Percentiles rank a stretch among this genome's conserved stretches.
phyloP scores from a whole-genome alignment of 2,797 vertebrate species.

The Syngnathus rostellatus region DNA sequence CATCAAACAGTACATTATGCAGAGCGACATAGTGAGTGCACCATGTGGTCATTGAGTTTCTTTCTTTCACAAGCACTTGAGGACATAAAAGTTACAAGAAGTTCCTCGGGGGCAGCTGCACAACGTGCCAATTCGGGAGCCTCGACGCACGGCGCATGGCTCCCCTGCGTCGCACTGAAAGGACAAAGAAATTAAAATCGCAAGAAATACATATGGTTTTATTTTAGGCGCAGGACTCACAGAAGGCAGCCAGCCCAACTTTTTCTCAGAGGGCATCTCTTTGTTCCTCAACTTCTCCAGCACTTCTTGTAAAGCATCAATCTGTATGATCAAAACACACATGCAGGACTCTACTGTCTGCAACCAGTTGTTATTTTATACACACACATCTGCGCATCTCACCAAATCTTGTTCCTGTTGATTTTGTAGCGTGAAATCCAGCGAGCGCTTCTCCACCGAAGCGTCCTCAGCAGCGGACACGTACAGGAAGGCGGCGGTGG shows the following conservation, averaged over 20 bases:
- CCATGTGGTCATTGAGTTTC: background rate
- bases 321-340: conserved; percentile 47
- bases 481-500: conserved; percentile 47
- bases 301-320: conserved; percentile 72
- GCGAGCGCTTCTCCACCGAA: conserved; percentile 56
- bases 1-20: background rate
- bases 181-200: background rate
- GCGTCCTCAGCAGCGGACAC: conserved; percentile 52
- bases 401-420: conserved; percentile 78
- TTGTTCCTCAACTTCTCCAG: conserved; percentile 71
- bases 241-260: conserved; percentile 75
- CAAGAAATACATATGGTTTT: background rate
- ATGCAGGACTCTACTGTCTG: background rate
- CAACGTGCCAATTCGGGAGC: conserved; percentile 71
- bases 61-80: conserved; percentile 65
- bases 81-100: conserved; percentile 69
- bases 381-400: conserved; percentile 23
- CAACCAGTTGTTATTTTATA: background rate
- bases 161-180: conserved; percentile 69
- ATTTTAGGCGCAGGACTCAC: conserved; percentile 44
- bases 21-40: background rate
- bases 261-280: conserved; percentile 73
- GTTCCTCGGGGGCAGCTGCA: conserved; percentile 74
- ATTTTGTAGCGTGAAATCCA: conserved; percentile 55
- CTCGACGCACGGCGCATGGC: conserved; percentile 72